Evolutionary conservation across 2,113 vertebrate genomes (phyloP), one percentile per base, ranked within the genome.

Genomic region (Pontoporia blainvillei): DNA sequence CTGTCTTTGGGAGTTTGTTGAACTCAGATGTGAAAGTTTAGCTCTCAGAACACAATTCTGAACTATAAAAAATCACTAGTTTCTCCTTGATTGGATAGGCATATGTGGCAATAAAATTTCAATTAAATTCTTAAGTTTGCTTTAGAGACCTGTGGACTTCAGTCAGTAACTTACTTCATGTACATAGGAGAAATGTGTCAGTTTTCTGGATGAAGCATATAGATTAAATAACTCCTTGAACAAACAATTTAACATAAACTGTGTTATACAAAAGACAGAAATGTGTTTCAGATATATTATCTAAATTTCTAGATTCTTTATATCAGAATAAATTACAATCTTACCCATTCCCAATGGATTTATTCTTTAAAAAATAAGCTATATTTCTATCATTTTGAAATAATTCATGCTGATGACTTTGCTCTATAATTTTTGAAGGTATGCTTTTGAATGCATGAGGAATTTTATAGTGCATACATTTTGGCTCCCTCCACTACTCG

Each of bases 101-200:
- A 12, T 96, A 85, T 96, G 18, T 67, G n/a, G 13, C 72, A 59
- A 83, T 76, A 89, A 91, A 61, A 13, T 95, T 93, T 92, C 97
- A 97, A 73, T 96, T 97, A 97, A 97, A 97, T 97, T 98, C 76
- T 95, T 81, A n/a, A 75, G 89, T 96, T 96, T 96, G 88, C 85
- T 90, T 97, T 90, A 93, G 94, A 96, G 88, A 92, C 87, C 72
- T 86, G 29, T 39, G n/a, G 90, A 67, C 59, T 97, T 97, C 61
- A 71, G 0, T 23, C 71, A 71, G n/a, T 96, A 64, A 57, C 88
- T 98, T 86, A 75, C 34, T 69, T 84, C 88, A 46, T 72, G 62
- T 44, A 82, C 69, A 79, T 52, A 78, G 41, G 82, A 72, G 86
- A 66, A 62, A 62, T 21, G 4, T 91, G 18, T 61, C 27, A 13